Evolutionary conservation across 2,797 vertebrate species (phyloP).

Genomic region (Staurois parvus): DNA sequence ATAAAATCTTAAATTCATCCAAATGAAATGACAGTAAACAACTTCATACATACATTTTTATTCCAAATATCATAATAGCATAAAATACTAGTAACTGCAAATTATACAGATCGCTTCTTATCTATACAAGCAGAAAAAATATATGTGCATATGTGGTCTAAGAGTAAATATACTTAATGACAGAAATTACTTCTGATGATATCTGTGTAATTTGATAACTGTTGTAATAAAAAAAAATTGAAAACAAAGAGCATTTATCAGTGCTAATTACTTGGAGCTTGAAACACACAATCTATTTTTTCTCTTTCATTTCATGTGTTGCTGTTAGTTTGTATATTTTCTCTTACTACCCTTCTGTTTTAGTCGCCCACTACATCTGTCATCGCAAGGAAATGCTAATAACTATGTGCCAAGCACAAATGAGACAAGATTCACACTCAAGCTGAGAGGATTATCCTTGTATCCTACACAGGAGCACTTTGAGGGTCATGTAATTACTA

Average conservation of each 20-base stretch:
- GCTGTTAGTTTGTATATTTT: slow-evolving; percentile 56
- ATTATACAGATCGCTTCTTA: too few species aligned
- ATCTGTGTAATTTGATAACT: too few species aligned
- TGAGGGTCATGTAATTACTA: slow-evolving; percentile 68
- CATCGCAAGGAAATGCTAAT: slow-evolving; percentile 68
- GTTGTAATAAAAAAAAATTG: too few species aligned
- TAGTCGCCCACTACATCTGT: slow-evolving; percentile 63
- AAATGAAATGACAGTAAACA: too few species aligned
- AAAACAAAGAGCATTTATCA: neutral
- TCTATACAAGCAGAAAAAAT: too few species aligned
- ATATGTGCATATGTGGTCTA: too few species aligned
- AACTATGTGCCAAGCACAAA: slow-evolving; percentile 66
- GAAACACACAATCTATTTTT: slow-evolving; percentile 42
- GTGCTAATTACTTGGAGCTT: slow-evolving; percentile 22
- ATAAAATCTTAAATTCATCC: too few species aligned
- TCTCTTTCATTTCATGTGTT: slow-evolving; percentile 32
- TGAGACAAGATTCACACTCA: slow-evolving; percentile 65
- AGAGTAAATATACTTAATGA: too few species aligned
- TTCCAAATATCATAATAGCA: too few species aligned
- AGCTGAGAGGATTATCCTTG: slow-evolving; percentile 63
- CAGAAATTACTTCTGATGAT: too few species aligned
- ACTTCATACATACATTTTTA: too few species aligned
- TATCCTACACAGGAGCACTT: slow-evolving; percentile 67
- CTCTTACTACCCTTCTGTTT: slow-evolving; percentile 60
- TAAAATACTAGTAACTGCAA: too few species aligned